Base-by-base conservation (phyloP, 2,113 vertebrate species). In the Pluvialis apricaria region DNA sequence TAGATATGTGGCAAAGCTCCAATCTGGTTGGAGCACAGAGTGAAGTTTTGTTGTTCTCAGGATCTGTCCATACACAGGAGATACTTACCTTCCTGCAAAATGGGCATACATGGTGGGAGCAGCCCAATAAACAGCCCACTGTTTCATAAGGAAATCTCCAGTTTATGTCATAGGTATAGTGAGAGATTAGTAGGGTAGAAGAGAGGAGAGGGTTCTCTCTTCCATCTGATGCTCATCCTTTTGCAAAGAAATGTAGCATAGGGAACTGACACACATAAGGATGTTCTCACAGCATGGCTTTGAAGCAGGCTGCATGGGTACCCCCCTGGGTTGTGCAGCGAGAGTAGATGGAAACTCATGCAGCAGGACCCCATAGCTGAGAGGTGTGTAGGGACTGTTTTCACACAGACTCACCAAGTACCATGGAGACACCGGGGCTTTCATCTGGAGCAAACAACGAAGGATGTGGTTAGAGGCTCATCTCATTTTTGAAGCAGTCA, bases 391-490 rank as follows among this genome's bases (percentile, higher is more conserved):
- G 66, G 54, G 31, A 69, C 73, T 89, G 24, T n/a, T 90, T 80
- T 90, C 49, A 64, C 24, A 38, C 47, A 72, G 40, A 34, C 40
- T 42, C 18, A 47, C 34, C 24, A 80, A 54, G 26, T 69, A 38
- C 62, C 36, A 10, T 81, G 40, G 66, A 62, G 68, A 31, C 14
- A 64, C 24, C 9, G 28, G 32, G 64, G 71, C 34, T 88, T 62
- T 90, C 36, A 69, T 93, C 47, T 45, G 44, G 68, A 57, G 49
- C 40, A 62, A 93, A 15, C 22, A 68, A 36, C 5, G 2, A 81
- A 93, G 86, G 86, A 93, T 90, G 86, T 90, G 92, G 92, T 93
- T 93, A 93, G 86, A 75, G 55, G 42, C 25, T 62, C 28, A 51
- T 44, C 62, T 81, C 4, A n/a, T 80, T 73, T 89, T 69, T 75